Conservation (phyloP, 2,113 vertebrate genomes). For the Ceyx cyanopectus region DNA sequence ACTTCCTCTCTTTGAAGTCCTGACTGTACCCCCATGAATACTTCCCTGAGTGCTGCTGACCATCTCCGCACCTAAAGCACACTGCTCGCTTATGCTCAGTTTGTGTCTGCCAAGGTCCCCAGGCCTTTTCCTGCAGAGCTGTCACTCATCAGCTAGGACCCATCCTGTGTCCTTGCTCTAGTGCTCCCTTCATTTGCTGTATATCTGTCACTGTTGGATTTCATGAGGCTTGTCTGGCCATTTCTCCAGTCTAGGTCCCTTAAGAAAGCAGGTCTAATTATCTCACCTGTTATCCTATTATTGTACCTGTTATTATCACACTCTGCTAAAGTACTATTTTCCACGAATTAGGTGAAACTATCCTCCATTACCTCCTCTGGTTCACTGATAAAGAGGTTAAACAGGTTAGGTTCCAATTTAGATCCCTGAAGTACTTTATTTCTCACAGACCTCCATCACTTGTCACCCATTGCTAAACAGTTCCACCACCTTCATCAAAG, state of each 20-base stretch:
- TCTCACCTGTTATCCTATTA: neutral
- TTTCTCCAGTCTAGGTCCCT: neutral
- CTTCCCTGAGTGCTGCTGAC: neutral
- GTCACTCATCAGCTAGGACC: neutral
- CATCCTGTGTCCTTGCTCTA: neutral
- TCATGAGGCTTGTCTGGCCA: neutral
- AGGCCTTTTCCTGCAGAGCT: neutral
- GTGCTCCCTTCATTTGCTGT: neutral
- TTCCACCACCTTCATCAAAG: neutral
- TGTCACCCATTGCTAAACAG: neutral
- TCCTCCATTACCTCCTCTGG: neutral
- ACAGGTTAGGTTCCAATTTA: neutral
- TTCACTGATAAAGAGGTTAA: neutral
- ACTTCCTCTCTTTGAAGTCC: neutral
- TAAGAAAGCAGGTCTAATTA: neutral
- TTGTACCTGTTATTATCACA: neutral
- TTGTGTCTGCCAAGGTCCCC: neutral
- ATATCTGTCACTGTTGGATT: neutral
- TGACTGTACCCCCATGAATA: neutral
- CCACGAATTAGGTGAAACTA: neutral
- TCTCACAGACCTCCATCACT: neutral
- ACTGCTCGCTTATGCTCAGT: neutral
- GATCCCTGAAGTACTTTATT: neutral
- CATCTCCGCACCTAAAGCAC: neutral
- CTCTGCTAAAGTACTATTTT: neutral